Percentiles rank a stretch among this genome's conserved stretches.
Evolutionary conservation across 2,113 vertebrate species (phyloP).

Genomic region (Epinephelus fuscoguttatus): DNA sequence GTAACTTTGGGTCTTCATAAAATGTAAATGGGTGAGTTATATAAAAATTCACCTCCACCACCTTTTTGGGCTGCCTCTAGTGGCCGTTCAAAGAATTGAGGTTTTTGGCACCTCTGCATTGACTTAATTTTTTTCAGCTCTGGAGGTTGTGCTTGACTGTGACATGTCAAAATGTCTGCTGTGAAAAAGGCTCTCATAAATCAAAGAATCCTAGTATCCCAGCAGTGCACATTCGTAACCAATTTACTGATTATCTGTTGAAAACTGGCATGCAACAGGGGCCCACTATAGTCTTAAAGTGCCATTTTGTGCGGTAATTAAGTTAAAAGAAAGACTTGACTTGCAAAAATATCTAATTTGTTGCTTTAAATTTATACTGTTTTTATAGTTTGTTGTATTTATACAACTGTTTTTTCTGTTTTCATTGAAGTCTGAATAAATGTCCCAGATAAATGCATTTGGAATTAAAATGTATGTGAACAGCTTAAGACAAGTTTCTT

Average conservation of each 20-base stretch:
- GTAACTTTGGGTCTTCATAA: too few relatives aligned
- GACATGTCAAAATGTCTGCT: not conserved
- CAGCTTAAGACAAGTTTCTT: constrained; percentile 19
- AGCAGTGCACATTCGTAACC: not conserved
- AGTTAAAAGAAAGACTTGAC: not conserved
- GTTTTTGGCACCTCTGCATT: too few relatives aligned
- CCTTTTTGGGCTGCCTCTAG: too few relatives aligned
- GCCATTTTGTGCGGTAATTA: not conserved
- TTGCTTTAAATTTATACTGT: not conserved
- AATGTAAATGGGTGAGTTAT: too few relatives aligned
- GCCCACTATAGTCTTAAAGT: not conserved
- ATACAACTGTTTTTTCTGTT: not conserved
- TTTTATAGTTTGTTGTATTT: not conserved
- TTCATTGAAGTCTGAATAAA: not conserved
- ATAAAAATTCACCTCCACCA: too few relatives aligned
- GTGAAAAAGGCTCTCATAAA: not conserved
- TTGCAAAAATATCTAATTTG: not conserved
- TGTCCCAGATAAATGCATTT: not conserved
- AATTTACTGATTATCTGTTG: not conserved
- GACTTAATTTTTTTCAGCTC: too few relatives aligned
- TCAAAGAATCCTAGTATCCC: not conserved
- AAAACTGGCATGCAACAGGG: not conserved
- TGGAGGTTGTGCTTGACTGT: not conserved
- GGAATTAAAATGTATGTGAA: not conserved
- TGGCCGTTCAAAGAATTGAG: too few relatives aligned